Base-by-base conservation (phyloP, 1,140 invertebrate species). In the Geopemphigus sp. region DNA sequence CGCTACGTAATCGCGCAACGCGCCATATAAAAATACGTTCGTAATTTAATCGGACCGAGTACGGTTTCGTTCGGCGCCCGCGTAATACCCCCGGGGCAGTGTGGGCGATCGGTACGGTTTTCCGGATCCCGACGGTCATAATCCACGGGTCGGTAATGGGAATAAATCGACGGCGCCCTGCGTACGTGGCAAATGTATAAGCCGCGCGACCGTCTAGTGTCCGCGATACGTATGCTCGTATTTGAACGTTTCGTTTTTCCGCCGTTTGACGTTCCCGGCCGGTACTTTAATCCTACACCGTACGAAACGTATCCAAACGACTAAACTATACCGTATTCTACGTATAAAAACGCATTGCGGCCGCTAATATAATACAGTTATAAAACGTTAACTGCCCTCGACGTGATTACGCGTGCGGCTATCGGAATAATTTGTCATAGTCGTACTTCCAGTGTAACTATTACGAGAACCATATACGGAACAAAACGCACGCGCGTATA, bases 351-450 rank as follows among this genome's bases (percentile, higher is more conserved):
- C 32, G 22, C 17, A 57, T 72, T 76, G 59, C 32, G 59, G 22
- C 57, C 14, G n/a, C 24, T 76, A 59, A 45, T 59, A 76, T 59
- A 76, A 76, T 76, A 76, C 72, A 76, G 72, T 76, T 59, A 76
- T 76, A 76, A 74, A 76, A 76, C 45, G 72, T 45, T 76, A 76
- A 76, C 72, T 57, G 59, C 54, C 47, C 50, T 76, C 29, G 53
- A 76, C 39, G 29, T 14, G 24, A 39, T 76, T 24, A 56, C 57
- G 39, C 22, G 66, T 68, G 22, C 39, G 45, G 50, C 66, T 68
- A 47, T 76, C 32, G 32, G 56, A 45, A 76, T 59, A 76, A 59
- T 76, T 76, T 76, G 56, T 76, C 72, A 22, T 29, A 64, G 22
- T 5, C 50, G 70, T 73, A 32, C 26, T 11, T 5, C 19, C 12